phyloP scores from a whole-genome alignment of 2,888 invertebrate genomes.

The Eudemis profundana region DNA sequence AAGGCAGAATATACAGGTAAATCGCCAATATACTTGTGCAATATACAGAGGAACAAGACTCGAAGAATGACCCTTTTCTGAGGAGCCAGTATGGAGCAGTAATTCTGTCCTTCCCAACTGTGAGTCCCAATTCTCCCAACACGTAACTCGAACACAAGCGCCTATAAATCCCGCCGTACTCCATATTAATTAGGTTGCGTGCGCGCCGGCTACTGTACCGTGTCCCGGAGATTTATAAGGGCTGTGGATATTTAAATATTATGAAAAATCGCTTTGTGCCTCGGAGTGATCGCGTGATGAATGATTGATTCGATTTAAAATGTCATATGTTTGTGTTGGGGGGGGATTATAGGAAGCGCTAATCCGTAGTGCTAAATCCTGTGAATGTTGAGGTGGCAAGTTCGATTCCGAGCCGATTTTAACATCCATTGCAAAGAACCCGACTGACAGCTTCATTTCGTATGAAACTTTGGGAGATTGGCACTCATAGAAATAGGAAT shows the following conservation, averaged over 20 bases:
- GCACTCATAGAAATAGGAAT: too few species aligned
- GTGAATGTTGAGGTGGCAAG: too few species aligned
- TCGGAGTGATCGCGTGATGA: slow-evolving; percentile 39
- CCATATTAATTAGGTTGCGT: slow-evolving; percentile 81
- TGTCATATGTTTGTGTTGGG: slow-evolving; percentile 17
- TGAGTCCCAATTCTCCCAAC: slow-evolving; percentile 50
- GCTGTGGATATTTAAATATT: slow-evolving; percentile 41
- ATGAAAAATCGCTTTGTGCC: slow-evolving; percentile 37
- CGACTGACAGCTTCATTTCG: too few species aligned
- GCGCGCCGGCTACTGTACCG: slow-evolving; percentile 71
- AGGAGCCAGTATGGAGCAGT: too few species aligned
- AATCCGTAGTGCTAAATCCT: too few species aligned
- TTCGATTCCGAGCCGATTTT: too few species aligned
- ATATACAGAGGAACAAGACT: too few species aligned
- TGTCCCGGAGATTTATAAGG: slow-evolving; percentile 49
- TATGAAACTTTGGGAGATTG: too few species aligned
- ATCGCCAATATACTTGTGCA: too few species aligned
- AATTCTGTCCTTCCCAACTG: slow-evolving; percentile 19
- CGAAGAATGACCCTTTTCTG: too few species aligned
- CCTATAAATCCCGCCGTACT: slow-evolving; percentile 75
- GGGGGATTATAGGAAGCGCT: not conserved
- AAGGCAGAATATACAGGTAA: too few species aligned
- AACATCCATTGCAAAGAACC: too few species aligned
- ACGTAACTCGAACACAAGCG: slow-evolving; percentile 55
- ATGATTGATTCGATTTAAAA: slow-evolving; percentile 36